These are phyloP conservation scores for Ascidia mentula DNA, from an alignment of 23 tunicate genomes.

Conservation along the genomic window DNA sequence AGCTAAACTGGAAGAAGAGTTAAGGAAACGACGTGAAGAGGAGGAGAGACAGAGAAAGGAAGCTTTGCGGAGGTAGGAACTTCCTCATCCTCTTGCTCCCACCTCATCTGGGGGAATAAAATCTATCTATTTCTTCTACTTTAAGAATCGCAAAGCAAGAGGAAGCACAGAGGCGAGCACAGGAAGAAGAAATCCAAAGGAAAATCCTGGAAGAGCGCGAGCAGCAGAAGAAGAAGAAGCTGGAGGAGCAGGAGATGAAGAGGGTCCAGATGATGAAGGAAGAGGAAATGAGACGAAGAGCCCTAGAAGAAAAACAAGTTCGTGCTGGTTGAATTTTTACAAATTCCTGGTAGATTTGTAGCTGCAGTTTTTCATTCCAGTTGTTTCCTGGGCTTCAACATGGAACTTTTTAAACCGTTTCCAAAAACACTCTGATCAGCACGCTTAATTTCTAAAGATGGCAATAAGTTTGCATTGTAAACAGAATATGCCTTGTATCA, in stretches of 20 bases:
- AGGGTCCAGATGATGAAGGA: conserved; percentile 29
- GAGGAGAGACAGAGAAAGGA: conserved; percentile 33
- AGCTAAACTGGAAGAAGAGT: conserved; percentile 44
- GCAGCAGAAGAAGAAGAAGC: conserved; percentile 28
- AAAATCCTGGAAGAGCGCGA: conserved; percentile 42
- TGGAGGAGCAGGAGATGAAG: conserved; percentile 41
- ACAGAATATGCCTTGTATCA: too few relatives aligned
- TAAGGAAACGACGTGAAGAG: conserved; percentile 42
- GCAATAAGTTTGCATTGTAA: too few relatives aligned
- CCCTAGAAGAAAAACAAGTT: conserved; percentile 34
- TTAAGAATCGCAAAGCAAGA: neutral
- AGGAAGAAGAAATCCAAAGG: conserved; percentile 28
- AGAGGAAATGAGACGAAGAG: conserved; percentile 42
- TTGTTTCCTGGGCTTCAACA: too few relatives aligned
- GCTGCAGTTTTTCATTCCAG: neutral
- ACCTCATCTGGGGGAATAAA: too few relatives aligned
- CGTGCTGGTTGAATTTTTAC: neutral
- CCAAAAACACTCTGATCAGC: too few relatives aligned
- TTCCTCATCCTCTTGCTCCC: neutral
- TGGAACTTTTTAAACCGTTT: too few relatives aligned
- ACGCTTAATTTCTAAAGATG: too few relatives aligned
- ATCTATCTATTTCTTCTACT: too few relatives aligned
- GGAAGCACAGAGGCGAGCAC: conserved; percentile 26
- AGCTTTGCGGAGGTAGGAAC: conserved; percentile 5
- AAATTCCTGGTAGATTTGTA: neutral